Evolutionary conservation across 2,888 invertebrate species (phyloP).

Genomic region (Linyphia triangularis): DNA sequence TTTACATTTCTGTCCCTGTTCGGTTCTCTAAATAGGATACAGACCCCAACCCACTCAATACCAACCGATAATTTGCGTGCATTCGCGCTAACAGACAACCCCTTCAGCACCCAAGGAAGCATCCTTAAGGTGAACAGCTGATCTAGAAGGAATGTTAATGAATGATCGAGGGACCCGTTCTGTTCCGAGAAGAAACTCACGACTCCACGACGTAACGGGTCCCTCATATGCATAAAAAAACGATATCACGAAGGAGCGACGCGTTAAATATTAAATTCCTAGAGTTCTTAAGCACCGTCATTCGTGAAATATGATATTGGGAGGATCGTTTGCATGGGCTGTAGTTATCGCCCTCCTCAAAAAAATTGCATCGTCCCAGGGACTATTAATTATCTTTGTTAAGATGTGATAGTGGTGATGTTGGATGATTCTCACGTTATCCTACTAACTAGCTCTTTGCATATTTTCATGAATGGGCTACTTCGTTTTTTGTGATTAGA

Average conservation of each 20-base stretch:
- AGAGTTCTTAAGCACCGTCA: slow-evolving; percentile 32
- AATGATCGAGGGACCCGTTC: slow-evolving; percentile 29
- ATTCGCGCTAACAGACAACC: not conserved
- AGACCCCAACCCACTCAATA: not conserved
- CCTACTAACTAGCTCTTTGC: not conserved
- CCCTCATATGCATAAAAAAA: slow-evolving; percentile 49
- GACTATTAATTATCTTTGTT: not conserved
- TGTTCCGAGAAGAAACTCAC: slow-evolving; percentile 1
- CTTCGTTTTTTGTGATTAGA: not conserved
- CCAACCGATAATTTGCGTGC: not conserved
- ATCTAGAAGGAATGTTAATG: slow-evolving; percentile 58
- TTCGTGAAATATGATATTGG: slow-evolving; percentile 29
- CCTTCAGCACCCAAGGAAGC: not conserved
- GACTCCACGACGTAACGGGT: slow-evolving; percentile 5
- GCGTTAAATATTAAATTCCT: slow-evolving; percentile 46
- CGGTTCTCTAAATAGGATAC: not conserved
- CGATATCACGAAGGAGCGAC: slow-evolving; percentile 29
- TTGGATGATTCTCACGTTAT: not conserved
- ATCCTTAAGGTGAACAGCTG: slow-evolving; percentile 53
- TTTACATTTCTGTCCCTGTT: too few species aligned
- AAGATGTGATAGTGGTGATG: not conserved
- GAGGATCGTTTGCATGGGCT: slow-evolving; percentile 9
- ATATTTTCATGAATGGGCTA: not conserved
- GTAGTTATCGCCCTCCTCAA: not conserved
- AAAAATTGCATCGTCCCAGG: not conserved